These are phyloP conservation scores for Polypterus bichir DNA, from an alignment of 2,113 vertebrate species.

Conservation along the genomic window DNA sequence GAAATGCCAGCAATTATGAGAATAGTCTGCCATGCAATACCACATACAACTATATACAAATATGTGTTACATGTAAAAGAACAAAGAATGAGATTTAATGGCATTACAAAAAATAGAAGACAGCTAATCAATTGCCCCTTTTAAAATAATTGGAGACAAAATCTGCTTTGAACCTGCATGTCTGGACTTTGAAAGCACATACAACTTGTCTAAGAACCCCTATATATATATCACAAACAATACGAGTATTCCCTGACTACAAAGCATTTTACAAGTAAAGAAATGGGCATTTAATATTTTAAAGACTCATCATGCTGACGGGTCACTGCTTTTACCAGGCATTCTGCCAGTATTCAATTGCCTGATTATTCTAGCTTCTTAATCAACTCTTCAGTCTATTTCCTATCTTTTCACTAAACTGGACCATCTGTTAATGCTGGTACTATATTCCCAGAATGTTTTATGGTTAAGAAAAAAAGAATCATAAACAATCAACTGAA, in stretches of 20 bases:
- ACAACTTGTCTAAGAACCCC: too few species aligned
- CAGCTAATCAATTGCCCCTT: too few species aligned
- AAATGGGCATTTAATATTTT: slow-evolving; percentile 15
- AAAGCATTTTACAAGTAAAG: slow-evolving; percentile 4
- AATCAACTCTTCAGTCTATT: slow-evolving; percentile 12
- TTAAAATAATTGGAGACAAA: too few species aligned
- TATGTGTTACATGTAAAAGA: too few species aligned
- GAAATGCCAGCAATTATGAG: too few species aligned
- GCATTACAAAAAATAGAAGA: too few species aligned
- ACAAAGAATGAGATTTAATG: too few species aligned
- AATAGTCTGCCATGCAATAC: too few species aligned
- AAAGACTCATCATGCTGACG: slow-evolving; percentile 19
- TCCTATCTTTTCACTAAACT: slow-evolving; percentile 15
- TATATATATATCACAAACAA: too few species aligned
- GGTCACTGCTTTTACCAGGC: slow-evolving; percentile 18
- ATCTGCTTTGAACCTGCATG: too few species aligned
- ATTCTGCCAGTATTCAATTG: slow-evolving; percentile 17
- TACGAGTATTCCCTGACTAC: neutral
- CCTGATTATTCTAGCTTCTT: slow-evolving; percentile 25
- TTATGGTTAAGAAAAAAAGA: slow-evolving; percentile 16
- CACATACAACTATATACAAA: too few species aligned
- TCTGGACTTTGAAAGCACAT: too few species aligned
- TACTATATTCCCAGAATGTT: slow-evolving; percentile 19
- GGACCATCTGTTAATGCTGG: slow-evolving; percentile 29
- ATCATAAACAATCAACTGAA: slow-evolving; percentile 4